Evolutionary conservation across 2,113 vertebrate species (phyloP).

Genomic region (Campylomormyrus tamandua): DNA sequence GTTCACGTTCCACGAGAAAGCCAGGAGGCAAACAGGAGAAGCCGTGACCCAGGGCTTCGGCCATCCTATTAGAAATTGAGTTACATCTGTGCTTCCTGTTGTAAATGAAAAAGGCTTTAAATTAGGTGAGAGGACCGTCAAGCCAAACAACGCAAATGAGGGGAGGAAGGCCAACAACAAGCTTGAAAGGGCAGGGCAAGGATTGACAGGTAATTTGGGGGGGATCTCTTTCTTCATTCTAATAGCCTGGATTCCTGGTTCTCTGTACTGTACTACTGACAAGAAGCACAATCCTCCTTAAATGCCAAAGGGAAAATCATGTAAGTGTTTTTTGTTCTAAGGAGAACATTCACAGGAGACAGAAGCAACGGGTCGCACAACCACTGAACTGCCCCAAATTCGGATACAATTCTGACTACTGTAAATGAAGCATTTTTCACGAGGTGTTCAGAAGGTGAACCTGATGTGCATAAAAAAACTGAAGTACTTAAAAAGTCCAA

Average conservation of each 20-base stretch:
- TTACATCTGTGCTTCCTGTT: slow-evolving; percentile 8
- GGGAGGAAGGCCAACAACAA: neutral
- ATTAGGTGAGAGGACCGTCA: neutral
- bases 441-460: neutral
- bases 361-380: neutral
- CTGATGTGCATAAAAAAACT: neutral
- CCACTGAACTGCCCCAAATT: neutral
- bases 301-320: neutral
- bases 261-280: neutral
- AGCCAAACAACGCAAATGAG: slow-evolving; percentile 11
- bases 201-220: neutral
- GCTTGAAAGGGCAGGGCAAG: slow-evolving; percentile 1
- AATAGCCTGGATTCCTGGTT: neutral
- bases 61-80: neutral
- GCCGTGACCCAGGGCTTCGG: neutral
- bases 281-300: neutral
- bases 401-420: neutral
- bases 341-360: neutral
- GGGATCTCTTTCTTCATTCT: slow-evolving; percentile 11
- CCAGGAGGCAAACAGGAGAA: slow-evolving; percentile 1
- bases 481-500: neutral
- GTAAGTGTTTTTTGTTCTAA: neutral
- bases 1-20: neutral
- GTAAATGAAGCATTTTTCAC: neutral
- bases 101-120: neutral